Base-by-base conservation (phyloP, 1,140 invertebrate species). In the Drusus annulatus region DNA sequence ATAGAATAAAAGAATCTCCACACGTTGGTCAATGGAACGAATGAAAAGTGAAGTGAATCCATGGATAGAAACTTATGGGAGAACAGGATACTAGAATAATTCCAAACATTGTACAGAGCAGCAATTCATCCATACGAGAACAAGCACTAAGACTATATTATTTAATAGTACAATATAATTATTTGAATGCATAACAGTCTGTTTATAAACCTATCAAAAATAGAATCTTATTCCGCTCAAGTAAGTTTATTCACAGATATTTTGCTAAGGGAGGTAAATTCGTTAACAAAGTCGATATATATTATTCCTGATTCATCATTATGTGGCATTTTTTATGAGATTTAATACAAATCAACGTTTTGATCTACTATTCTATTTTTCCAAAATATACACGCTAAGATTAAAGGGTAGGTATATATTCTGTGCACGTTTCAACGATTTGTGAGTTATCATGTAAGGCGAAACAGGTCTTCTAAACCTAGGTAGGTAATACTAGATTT, bases 131-230 rank as follows among this genome's bases (percentile, higher is more conserved):
- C 8, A 13, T 45, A 45, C 54, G 54, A 56, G 54, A 21, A 56
- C 54, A 56, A 56, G 54, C n/a, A 56, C 54, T 17, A 56, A n/a
- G 19, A 56, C 68, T 71, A 71, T 71, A 45, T 17, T 50, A 50
- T 45, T 45, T 45, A 74, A 56, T 28, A n/a, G 50, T 56, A 54
- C 36, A 52, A 17, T 31, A 36, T 50, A 25, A 23, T 78, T 36
- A 52, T 78, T 58, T 79, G 77, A 79, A 79, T 71, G 65, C 52
- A 56, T 60, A 79, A 79, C 77, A 79, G 50, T 60, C 77, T 65
- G 74, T 79, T 51, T 81, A 81, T 79, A 81, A 83, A 83, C 82
- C 71, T 83, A 83, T 81, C 82, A 83, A 83, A 83, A 83, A 83
- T 81, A 83, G 82, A 81, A 74, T 68, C 52, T 45, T 21, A 78